Evolutionary conservation across 2,888 invertebrate genomes (phyloP).

Genomic region (Drosophila silvestris): DNA sequence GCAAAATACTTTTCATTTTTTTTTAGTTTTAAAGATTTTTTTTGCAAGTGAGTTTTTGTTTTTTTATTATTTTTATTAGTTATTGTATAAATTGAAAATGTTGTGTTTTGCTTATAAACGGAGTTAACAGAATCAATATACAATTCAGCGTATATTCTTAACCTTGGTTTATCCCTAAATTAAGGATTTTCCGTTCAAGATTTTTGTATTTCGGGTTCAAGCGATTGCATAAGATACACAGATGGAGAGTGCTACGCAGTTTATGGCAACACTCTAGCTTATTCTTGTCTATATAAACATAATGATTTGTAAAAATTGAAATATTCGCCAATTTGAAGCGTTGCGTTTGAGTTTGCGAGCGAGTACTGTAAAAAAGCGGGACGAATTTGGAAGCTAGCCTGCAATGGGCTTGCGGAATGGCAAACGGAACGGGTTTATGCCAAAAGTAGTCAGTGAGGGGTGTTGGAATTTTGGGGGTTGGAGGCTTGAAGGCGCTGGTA

Average conservation of each 20-base stretch:
- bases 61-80: neutral
- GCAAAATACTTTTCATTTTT: slow-evolving; percentile 1
- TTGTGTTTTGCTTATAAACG: neutral
- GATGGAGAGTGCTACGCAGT: neutral
- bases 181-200: neutral
- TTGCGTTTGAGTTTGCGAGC: slow-evolving; percentile 2
- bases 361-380: slow-evolving; percentile 15
- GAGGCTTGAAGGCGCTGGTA: slow-evolving; percentile 2
- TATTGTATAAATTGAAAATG: neutral
- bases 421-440: slow-evolving; percentile 23
- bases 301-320: neutral
- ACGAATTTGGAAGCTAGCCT: slow-evolving; percentile 65
- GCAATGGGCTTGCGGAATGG: slow-evolving; percentile 24
- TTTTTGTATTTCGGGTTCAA: neutral
- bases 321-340: slow-evolving; percentile 1
- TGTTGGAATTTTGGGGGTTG: neutral
- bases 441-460: neutral
- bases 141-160: neutral
- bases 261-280: neutral
- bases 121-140: neutral
- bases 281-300: neutral
- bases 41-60: neutral
- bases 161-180: neutral
- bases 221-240: neutral
- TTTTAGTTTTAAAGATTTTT: neutral